Conservation (phyloP, 2,113 vertebrate genomes). For the Xiphophorus couchianus region DNA sequence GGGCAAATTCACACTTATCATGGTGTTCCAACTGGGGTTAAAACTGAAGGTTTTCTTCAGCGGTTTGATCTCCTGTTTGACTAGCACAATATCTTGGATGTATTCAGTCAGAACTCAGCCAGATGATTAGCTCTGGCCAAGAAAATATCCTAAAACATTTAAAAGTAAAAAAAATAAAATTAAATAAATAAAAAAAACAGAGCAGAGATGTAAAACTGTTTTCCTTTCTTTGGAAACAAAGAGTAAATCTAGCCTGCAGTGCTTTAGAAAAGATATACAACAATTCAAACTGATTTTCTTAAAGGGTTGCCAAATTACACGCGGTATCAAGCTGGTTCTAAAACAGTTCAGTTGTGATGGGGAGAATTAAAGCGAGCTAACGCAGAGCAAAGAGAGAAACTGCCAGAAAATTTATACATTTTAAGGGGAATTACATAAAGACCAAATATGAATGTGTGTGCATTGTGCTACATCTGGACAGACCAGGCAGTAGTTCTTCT, state of each 20-base stretch:
- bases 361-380: constrained; percentile 16
- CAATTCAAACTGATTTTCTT: constrained; percentile 11
- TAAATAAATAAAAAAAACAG: neutral
- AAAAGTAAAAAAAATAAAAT: constrained; percentile 16
- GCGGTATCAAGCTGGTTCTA: constrained; percentile 25
- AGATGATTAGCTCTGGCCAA: constrained; percentile 21
- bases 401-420: constrained; percentile 16
- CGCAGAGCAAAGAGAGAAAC: constrained; percentile 33
- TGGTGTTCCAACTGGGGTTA: constrained; percentile 26
- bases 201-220: constrained; percentile 28
- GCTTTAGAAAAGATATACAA: constrained; percentile 32
- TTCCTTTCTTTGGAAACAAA: constrained; percentile 38
- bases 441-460: constrained; percentile 6
- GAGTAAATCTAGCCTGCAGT: constrained; percentile 21
- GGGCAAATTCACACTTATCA: constrained; percentile 40
- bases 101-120: constrained; percentile 37
- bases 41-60: constrained; percentile 31
- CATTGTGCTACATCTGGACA: constrained; percentile 8
- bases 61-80: constrained; percentile 54
- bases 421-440: constrained; percentile 20
- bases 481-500: neutral
- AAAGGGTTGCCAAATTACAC: constrained; percentile 33
- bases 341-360: constrained; percentile 18
- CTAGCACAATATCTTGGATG: constrained; percentile 36
- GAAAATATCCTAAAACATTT: neutral